Conservation (phyloP, 2,888 invertebrate genomes). For the Arenicola marina region DNA sequence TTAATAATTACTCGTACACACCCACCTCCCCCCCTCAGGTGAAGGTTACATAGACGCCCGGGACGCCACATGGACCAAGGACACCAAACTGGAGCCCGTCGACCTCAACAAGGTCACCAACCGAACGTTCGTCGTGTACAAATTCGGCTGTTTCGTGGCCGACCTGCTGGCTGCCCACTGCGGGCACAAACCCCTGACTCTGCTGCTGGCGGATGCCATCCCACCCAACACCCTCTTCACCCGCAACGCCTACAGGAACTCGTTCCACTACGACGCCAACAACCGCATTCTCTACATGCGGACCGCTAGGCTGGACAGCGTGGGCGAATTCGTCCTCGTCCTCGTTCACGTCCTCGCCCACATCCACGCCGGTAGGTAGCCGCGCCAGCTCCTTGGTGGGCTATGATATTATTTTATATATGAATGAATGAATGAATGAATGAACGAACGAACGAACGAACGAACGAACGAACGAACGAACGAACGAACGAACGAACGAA, state of each 20-base stretch:
- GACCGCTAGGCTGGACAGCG: conserved; percentile 48
- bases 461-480: background rate
- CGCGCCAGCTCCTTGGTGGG: too few species aligned
- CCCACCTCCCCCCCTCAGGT: too few species aligned
- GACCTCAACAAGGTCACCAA: conserved; percentile 54
- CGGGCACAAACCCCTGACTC: conserved; percentile 49
- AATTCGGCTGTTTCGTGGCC: conserved; percentile 55
- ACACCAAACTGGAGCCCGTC: conserved; percentile 49
- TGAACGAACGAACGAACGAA: background rate
- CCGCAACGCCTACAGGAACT: conserved; percentile 54
- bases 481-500: background rate
- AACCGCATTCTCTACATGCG: conserved; percentile 55
- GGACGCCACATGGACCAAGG: conserved; percentile 51
- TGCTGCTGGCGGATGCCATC: conserved; percentile 55
- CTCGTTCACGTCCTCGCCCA: conserved; percentile 55
- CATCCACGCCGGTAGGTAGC: conserved; percentile 49
- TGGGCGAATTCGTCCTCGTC: conserved; percentile 55
- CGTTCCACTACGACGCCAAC: conserved; percentile 56
- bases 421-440: background rate
- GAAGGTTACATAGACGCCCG: conserved; percentile 47
- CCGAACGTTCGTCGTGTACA: conserved; percentile 55
- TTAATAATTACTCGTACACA: too few species aligned
- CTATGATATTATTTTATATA: too few species aligned
- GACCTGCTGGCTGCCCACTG: conserved; percentile 50
- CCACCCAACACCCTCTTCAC: conserved; percentile 49